Evolutionary conservation across 2,888 invertebrate genomes (phyloP), one percentile per base, ranked within the genome.

Genomic region (Octodonta nipae): DNA sequence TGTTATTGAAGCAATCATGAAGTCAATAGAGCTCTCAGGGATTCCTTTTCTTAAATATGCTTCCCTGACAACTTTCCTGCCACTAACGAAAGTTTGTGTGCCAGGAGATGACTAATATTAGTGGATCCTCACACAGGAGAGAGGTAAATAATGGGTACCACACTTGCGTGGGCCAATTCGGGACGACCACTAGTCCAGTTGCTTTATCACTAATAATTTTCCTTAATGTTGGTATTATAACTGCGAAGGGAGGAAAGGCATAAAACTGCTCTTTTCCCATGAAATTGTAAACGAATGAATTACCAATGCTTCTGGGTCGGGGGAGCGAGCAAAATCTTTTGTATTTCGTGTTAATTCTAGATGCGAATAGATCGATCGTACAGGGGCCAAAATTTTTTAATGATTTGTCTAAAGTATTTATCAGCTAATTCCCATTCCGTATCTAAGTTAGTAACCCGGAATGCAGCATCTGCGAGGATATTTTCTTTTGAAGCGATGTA

Each of bases 41-140:
- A 45, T 27, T 1, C 30, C 26, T 20, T 43, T 39, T 30, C 13
- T 13, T 28, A n/a, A 26, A 17, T 42, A 49, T 3, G 26, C 16
- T 13, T 28, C 4, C 27, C 33, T n/a, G 49, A 50, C 38, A 46
- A 42, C 16, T 13, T 41, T 36, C 41, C 46, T 32, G 40, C 50
- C 28, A 47, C 25, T 28, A 30, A 27, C 30, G 17, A 16, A 34
- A 33, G 30, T 3, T 15, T 17, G 3, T 13, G 10, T 3, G 14
- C 10, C 13, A 26, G 26, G 13, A 33, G 30, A 13, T 27, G 33
- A 5, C 10, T 2, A 32, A 12, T 5, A 13, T 12, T 2, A 35
- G 22, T 8, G 13, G 25, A 7, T 15, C 10, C 28, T 11, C 15
- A 8, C 20, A 15, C 5, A 22, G n/a, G 8, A 25, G 14, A 13